Evolutionary conservation across 2,888 invertebrate genomes (phyloP).

Genomic region (Leptinotarsa haldemani): DNA sequence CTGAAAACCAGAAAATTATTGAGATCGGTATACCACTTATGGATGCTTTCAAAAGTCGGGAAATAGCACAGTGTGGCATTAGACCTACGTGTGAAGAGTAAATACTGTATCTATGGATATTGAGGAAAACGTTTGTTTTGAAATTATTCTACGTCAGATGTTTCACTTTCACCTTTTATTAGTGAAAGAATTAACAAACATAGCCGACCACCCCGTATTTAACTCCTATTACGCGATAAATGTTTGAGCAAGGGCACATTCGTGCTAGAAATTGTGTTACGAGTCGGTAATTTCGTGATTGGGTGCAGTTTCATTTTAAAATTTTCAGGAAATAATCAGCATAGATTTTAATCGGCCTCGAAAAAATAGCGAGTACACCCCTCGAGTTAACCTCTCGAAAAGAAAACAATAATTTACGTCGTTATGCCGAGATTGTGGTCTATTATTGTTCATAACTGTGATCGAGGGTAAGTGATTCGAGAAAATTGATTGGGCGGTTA

Average conservation of each 20-base stretch:
- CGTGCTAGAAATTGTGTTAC: constrained; percentile 52
- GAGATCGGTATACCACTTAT: too few species aligned
- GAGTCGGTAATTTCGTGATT: constrained; percentile 51
- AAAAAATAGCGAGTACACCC: constrained; percentile 27
- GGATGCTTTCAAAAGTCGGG: too few species aligned
- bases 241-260: constrained; percentile 38
- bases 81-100: too few species aligned
- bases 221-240: constrained; percentile 47
- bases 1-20: too few species aligned
- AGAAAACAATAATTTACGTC: constrained; percentile 33
- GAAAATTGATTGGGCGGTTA: constrained; percentile 24
- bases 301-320: constrained; percentile 54
- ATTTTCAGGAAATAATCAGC: constrained; percentile 57
- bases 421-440: constrained; percentile 18
- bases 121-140: too few species aligned
- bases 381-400: constrained; percentile 22
- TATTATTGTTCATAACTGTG: constrained; percentile 30
- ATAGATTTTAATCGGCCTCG: constrained; percentile 53
- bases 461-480: constrained; percentile 21
- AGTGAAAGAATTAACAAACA: neutral
- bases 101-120: too few species aligned
- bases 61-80: too few species aligned
- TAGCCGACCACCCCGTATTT: constrained; percentile 35
- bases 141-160: too few species aligned
- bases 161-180: neutral